Base-by-base conservation (phyloP, 2,797 vertebrate genomes). In the Enteromius viviparus region DNA sequence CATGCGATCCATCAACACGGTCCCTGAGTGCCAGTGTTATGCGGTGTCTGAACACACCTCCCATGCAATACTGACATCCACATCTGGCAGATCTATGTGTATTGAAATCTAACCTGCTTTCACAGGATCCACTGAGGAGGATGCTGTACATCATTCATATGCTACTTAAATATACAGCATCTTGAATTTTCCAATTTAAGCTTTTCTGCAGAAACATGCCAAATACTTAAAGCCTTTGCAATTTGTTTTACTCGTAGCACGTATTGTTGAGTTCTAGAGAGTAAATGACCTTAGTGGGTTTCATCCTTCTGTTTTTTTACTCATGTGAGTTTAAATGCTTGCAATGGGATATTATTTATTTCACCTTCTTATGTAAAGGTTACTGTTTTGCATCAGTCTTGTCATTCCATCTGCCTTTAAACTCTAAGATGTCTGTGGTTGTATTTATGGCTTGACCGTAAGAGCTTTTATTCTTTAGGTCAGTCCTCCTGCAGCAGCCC, bases 1-100 rank as follows among this genome's bases (percentile, higher is more conserved):
- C 64, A 79, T 91, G 90, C 66, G 71, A 71, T 85, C 84, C 76
- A 84, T 90, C 85, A 90, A 88, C 80, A 85, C 34, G 37, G 82
- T 87, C 34, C 64, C 69, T 53, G 9, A 66, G 58, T 78, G 58
- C 45, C 65, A 45, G 71, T 72, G 87, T 86, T 64, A 77, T 85
- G 78, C 85, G 37, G 71, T 85, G 81, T 77, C 78, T 42, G 66
- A 84, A 84, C 86, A 69, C 84, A 78, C 78, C 53, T 74, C 21
- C 78, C 37, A 79, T 70, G 11, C 11, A 34, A 68, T 60, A 55
- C 74, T 74, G 76, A 53, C 72, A 64, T 37, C 72, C 68, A 78
- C 85, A 89, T 79, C 78, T 84, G 85, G 80, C n/a, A 53, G n/a
- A n/a, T n/a, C n/a, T n/a, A 14, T 7, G 14, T 23, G 29, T 21